Evolutionary conservation across 2,797 vertebrate species (phyloP).

Genomic region (Schizothorax lantsangensis): DNA sequence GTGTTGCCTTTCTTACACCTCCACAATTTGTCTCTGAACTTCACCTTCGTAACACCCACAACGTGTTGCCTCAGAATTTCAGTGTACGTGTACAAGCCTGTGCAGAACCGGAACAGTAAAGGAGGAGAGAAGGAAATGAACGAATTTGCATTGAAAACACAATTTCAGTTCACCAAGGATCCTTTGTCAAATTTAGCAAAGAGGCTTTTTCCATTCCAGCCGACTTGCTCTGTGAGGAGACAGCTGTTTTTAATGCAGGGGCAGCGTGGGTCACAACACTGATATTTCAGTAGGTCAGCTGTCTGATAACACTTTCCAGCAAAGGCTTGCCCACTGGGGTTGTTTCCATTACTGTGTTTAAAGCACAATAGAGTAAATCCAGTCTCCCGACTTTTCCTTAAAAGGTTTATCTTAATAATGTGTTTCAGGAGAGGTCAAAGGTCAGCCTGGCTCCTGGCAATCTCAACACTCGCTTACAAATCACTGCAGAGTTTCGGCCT

Average conservation of each 20-base stretch:
- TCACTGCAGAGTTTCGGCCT: constrained; percentile 10
- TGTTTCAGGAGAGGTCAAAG: constrained; percentile 40
- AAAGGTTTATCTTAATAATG: constrained; percentile 52
- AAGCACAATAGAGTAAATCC: constrained; percentile 49
- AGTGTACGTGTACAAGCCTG: background rate
- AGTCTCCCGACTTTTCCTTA: constrained; percentile 23
- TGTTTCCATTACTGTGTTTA: constrained; percentile 49
- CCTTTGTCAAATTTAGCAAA: constrained; percentile 32
- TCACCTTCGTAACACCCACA: constrained; percentile 20
- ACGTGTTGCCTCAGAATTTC: constrained; percentile 9
- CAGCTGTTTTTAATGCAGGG: constrained; percentile 45
- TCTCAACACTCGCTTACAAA: constrained; percentile 31
- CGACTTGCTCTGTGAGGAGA: constrained; percentile 26
- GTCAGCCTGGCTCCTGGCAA: constrained; percentile 38
- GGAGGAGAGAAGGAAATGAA: constrained; percentile 19
- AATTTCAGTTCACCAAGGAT: constrained; percentile 15
- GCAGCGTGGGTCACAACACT: constrained; percentile 44
- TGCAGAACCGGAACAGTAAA: background rate
- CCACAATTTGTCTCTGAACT: constrained; percentile 45
- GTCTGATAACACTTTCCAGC: constrained; percentile 43
- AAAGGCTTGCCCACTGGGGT: constrained; percentile 31
- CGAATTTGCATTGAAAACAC: constrained; percentile 11
- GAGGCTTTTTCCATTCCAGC: constrained; percentile 30
- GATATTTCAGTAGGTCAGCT: constrained; percentile 54
- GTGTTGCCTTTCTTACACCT: constrained; percentile 40